Evolutionary conservation across 35 echinoderm and acorn worm species (phyloP).

Genomic region (Apostichopus californicus): DNA sequence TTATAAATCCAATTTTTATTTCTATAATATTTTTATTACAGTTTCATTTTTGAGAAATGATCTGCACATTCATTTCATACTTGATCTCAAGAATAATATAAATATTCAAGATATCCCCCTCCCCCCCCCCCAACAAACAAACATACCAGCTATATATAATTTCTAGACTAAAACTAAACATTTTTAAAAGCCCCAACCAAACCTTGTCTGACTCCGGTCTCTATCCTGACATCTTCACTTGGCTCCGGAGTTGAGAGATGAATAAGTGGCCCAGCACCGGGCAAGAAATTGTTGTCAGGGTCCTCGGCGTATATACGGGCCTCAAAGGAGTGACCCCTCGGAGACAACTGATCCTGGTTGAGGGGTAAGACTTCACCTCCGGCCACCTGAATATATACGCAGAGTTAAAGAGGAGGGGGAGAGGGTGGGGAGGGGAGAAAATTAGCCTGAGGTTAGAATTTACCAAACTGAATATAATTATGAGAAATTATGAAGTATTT

Average conservation of each 20-base stretch:
- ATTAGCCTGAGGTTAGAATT: too few relatives aligned
- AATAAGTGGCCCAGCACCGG: conserved; percentile 86
- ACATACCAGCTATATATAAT: too few relatives aligned
- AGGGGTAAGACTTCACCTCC: conserved; percentile 71
- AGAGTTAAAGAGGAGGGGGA: too few relatives aligned
- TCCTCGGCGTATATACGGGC: conserved; percentile 97
- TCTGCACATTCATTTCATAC: background rate
- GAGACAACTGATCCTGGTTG: conserved; percentile 60
- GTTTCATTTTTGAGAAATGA: too few relatives aligned
- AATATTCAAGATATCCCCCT: background rate
- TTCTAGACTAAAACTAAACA: too few relatives aligned
- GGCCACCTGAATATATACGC: conserved; percentile 62
- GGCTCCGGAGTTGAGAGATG: conserved; percentile 65
- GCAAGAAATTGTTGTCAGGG: conserved; percentile 89
- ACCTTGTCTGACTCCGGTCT: conserved; percentile 96
- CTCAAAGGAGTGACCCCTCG: conserved; percentile 89
- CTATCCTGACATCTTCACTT: conserved; percentile 70
- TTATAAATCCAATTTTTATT: too few relatives aligned
- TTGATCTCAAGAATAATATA: background rate
- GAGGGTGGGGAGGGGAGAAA: too few relatives aligned
- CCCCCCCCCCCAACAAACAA: too few relatives aligned
- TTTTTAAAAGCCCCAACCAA: background rate
- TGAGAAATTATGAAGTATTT: too few relatives aligned
- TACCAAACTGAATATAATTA: too few relatives aligned
- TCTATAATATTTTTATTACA: too few relatives aligned